Evolutionary conservation across 2,888 invertebrate species (phyloP).

Genomic region (Eupithecia inturbata): DNA sequence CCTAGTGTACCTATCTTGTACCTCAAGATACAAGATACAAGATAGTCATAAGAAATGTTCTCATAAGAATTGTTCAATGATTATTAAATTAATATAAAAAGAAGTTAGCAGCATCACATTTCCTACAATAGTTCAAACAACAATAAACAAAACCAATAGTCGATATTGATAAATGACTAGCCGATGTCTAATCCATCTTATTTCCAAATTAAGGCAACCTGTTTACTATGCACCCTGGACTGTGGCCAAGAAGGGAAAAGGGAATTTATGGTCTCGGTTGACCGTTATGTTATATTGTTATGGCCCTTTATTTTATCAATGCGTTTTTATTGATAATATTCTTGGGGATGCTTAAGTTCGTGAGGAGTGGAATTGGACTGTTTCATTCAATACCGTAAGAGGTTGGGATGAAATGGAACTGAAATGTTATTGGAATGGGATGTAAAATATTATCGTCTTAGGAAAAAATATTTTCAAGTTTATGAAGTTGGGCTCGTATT

Average conservation of each 20-base stretch:
- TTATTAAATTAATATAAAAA: background rate
- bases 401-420: slow-evolving; percentile 13
- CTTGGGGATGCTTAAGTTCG: slow-evolving; percentile 38
- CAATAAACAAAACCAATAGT: slow-evolving; percentile 38
- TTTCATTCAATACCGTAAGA: slow-evolving; percentile 30
- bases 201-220: slow-evolving; percentile 50
- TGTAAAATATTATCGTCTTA: slow-evolving; percentile 11
- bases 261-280: slow-evolving; percentile 51
- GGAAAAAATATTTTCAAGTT: background rate
- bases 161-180: slow-evolving; percentile 51
- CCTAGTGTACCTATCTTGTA: too few species aligned
- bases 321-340: slow-evolving; percentile 53
- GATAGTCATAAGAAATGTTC: background rate
- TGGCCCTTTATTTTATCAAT: slow-evolving; percentile 57
- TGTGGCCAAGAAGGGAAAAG: slow-evolving; percentile 41
- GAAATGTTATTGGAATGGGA: slow-evolving; percentile 7
- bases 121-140: slow-evolving; percentile 14
- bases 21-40: too few species aligned
- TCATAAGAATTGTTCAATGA: background rate
- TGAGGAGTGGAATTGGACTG: slow-evolving; percentile 23
- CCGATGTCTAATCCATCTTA: slow-evolving; percentile 51
- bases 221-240: slow-evolving; percentile 55
- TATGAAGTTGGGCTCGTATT: background rate
- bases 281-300: slow-evolving; percentile 55
- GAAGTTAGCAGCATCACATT: background rate